Evolutionary conservation across 1,140 invertebrate species (phyloP), one percentile per base, ranked within the genome.

Genomic region (honey bee (Apis mellifera)): DNA sequence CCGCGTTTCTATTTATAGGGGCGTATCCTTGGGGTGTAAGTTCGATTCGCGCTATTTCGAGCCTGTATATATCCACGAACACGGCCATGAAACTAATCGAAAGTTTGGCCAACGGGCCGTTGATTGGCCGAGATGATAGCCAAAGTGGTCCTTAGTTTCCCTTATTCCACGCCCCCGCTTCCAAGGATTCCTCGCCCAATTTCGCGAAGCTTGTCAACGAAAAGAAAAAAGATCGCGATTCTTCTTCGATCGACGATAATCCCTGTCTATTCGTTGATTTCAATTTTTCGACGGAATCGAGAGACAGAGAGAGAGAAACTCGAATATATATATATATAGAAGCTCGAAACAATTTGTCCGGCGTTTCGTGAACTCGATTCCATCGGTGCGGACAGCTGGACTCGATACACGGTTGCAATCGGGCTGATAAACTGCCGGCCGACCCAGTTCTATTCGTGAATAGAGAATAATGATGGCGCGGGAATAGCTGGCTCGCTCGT

Each of bases 401-500:
- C 15, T 32, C 50, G 70, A 73, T 80, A 74, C 70, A 59, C 72
- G 55, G 42, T 68, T 52, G 72, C 72, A 65, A 75, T 76, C 72
- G 62, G 52, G 62, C 64, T 74, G 78, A 81, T 81, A 81, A 81
- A 81, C 78, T 75, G 78, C n/a, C 42, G 60, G 62, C 42, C 66
- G 78, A 81, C 78, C 79, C 26, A 68, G 79, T 76, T 82, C 64
- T 52, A 59, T 66, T 59, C 64, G 72, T 75, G 79, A 82, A 82
- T 82, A 82, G 79, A 76, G 79, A 82, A 76, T 82, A 82, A 82
- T 76, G 79, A 82, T 32, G 72, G n/a, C 72, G 48, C 64, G 79
- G 72, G 79, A 68, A 68, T 55, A 26, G 66, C 13, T 23, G 15
- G 54, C 19, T 23, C n/a, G 57, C 21, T 50, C 66, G 75, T 73